Percentiles rank a stretch among this genome's conserved stretches.
Evolutionary conservation across 2,888 invertebrate species (phyloP).

Genomic region (Aphrophora alni): DNA sequence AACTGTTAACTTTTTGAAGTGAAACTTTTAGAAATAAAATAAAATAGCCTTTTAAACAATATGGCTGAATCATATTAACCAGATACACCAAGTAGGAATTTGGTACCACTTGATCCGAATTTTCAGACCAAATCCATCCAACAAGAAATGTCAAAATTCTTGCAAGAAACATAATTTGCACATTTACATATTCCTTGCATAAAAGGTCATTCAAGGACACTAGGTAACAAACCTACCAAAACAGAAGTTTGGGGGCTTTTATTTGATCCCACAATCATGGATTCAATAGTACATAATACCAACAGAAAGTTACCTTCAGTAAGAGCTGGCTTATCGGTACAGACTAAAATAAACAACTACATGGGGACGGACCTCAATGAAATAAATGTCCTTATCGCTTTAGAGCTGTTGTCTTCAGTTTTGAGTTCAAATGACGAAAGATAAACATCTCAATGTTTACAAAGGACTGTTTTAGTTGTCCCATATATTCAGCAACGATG

Average conservation of each 20-base stretch:
- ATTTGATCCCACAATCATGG: conserved; percentile 6
- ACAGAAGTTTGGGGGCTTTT: conserved; percentile 21
- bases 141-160: conserved; percentile 15
- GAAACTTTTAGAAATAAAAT: too few species aligned
- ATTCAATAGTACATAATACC: not conserved
- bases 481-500: conserved; percentile 28
- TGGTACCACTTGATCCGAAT: too few species aligned
- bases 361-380: conserved; percentile 22
- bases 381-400: conserved; percentile 35
- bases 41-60: too few species aligned
- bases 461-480: conserved; percentile 26
- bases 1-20: too few species aligned
- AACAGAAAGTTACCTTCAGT: conserved; percentile 14
- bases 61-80: too few species aligned
- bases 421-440: too few species aligned
- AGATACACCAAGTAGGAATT: too few species aligned
- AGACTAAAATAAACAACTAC: conserved; percentile 30
- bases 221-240: conserved; percentile 12
- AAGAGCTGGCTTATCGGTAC: too few species aligned
- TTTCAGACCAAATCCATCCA: too few species aligned
- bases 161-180: conserved; percentile 14
- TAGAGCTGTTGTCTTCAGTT: conserved; percentile 16
- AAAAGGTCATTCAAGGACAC: not conserved
- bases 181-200: not conserved
- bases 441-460: too few species aligned